These are phyloP conservation scores for Coracias cyanogaster DNA, from an alignment of 2,797 vertebrate genomes.

Conservation along the genomic window DNA sequence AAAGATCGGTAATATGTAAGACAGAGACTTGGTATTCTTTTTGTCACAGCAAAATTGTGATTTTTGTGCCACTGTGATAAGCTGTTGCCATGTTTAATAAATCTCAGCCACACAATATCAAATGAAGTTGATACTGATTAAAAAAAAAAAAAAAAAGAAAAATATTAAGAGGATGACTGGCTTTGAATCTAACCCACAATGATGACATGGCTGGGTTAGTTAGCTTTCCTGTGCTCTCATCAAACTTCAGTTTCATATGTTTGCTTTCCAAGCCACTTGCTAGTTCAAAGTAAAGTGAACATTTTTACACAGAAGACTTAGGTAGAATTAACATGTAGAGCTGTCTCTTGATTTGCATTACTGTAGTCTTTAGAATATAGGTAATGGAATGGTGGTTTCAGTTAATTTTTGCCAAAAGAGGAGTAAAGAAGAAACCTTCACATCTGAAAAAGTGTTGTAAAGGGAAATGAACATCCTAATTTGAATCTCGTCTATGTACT, in stretches of 20 bases:
- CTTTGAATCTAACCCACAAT: neutral
- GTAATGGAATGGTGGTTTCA: neutral
- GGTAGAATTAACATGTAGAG: neutral
- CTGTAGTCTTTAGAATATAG: slow-evolving; percentile 25
- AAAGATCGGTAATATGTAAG: neutral
- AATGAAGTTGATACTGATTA: neutral
- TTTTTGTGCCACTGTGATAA: neutral
- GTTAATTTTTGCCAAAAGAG: slow-evolving; percentile 27
- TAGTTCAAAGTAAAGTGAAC: slow-evolving; percentile 1
- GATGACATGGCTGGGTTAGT: neutral
- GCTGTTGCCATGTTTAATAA: neutral
- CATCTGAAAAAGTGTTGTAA: slow-evolving; percentile 28
- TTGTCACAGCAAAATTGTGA: neutral
- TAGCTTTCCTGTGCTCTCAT: neutral
- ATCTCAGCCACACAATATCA: neutral
- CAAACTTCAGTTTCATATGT: neutral
- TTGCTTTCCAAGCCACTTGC: neutral
- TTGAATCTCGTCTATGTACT: neutral
- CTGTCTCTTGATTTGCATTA: slow-evolving; percentile 35
- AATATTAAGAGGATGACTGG: too few relatives aligned
- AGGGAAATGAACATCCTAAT: slow-evolving; percentile 7
- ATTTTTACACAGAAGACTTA: neutral
- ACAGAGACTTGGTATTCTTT: neutral
- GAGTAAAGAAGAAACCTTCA: slow-evolving; percentile 28
- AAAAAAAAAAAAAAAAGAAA: too few relatives aligned